These are phyloP conservation scores for Carcharodon carcharias DNA, from an alignment of 2,797 vertebrate species.

Conservation along the genomic window DNA sequence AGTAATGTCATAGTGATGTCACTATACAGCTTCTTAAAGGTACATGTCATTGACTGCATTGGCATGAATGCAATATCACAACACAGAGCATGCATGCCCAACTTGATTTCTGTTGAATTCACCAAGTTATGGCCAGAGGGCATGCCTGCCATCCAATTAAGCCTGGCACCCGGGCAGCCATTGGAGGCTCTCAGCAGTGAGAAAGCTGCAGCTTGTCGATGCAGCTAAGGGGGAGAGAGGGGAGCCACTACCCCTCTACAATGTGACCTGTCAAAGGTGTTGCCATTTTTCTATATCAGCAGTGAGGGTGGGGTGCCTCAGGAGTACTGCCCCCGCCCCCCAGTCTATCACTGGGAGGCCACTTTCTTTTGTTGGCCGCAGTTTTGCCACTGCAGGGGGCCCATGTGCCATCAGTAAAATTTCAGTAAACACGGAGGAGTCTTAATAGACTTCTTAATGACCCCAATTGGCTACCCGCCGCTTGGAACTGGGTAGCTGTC, in stretches of 20 bases:
- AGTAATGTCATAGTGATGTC: no score
- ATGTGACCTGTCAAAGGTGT: neutral
- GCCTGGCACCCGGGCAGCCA: neutral
- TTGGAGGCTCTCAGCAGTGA: neutral
- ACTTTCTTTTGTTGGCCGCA: neutral
- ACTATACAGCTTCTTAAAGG: no score
- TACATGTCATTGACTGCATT: no score
- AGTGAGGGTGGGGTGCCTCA: neutral
- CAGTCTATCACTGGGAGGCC: neutral
- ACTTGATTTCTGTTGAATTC: neutral
- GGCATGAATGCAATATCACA: no score
- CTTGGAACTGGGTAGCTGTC: neutral
- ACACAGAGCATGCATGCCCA: neutral
- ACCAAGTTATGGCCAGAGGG: neutral
- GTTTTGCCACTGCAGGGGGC: neutral
- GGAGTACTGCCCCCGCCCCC: no score
- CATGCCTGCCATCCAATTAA: neutral
- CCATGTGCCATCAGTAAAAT: neutral
- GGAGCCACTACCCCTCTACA: neutral
- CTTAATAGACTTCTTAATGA: neutral
- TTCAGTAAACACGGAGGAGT: neutral
- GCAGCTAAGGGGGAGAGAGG: neutral
- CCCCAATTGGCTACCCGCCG: neutral
- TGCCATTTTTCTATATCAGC: neutral
- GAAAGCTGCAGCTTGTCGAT: neutral